phyloP scores from a whole-genome alignment of 2,113 vertebrate genomes.

The Microcebus griseorufus region DNA sequence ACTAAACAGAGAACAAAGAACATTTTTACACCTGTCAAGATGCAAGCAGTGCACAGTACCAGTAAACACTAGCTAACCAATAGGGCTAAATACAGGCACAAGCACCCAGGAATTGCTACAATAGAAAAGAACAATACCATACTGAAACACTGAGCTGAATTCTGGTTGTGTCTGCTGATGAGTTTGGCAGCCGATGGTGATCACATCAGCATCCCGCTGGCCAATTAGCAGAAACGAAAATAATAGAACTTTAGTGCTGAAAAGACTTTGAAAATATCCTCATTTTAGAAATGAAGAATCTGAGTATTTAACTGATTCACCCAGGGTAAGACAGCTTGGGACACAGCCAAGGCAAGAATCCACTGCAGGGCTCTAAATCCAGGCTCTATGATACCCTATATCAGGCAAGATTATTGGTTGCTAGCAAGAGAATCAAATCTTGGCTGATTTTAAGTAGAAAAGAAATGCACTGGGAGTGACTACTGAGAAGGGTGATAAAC shows the following conservation, averaged over 20 bases:
- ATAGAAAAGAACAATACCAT: not conserved
- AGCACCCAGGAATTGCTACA: not conserved
- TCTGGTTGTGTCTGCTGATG: not conserved
- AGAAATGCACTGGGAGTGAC: not conserved
- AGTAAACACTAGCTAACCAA: not conserved
- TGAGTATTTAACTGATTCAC: not conserved
- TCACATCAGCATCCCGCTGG: not conserved
- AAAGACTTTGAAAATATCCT: not conserved
- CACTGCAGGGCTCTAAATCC: not conserved
- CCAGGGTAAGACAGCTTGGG: not conserved
- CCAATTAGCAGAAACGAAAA: not conserved
- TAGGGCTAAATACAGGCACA: not conserved
- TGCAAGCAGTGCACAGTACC: not conserved
- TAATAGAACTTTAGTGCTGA: not conserved
- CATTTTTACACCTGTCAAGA: constrained; percentile 68
- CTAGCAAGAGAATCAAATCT: not conserved
- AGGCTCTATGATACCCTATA: too few species aligned
- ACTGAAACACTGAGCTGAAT: not conserved
- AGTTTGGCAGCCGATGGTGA: not conserved
- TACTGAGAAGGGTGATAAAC: not conserved
- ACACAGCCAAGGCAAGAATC: not conserved
- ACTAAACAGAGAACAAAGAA: constrained; percentile 68
- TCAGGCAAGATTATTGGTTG: not conserved
- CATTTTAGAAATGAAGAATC: constrained; percentile 18
- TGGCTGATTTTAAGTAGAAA: not conserved